phyloP scores from a whole-genome alignment of 2,113 vertebrate genomes.

The Anguilla japonica region DNA sequence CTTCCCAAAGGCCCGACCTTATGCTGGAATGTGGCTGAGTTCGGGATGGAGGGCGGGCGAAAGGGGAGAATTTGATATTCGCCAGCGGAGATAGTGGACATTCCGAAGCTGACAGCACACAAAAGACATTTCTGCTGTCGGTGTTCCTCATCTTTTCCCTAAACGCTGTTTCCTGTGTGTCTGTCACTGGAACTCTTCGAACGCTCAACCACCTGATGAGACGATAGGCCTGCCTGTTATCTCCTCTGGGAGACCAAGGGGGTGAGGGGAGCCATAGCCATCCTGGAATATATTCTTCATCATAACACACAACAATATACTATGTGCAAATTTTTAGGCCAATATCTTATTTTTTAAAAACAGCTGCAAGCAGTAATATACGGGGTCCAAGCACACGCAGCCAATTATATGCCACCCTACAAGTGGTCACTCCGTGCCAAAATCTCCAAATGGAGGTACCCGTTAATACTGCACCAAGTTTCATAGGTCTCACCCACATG shows the following conservation, averaged over 20 bases:
- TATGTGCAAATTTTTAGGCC: background rate
- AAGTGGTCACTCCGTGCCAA: no score
- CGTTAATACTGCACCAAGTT: no score
- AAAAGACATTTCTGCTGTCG: conserved; percentile 76
- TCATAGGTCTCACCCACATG: no score
- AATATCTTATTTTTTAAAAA: background rate
- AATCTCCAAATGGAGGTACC: no score
- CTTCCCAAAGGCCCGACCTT: conserved; percentile 67
- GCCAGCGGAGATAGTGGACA: conserved; percentile 74
- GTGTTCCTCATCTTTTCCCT: conserved; percentile 67
- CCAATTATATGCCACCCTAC: no score
- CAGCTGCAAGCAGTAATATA: no score
- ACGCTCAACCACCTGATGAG: conserved; percentile 72
- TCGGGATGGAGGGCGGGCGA: conserved; percentile 51
- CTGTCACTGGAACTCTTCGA: conserved; percentile 76
- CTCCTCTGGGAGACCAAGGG: conserved; percentile 47
- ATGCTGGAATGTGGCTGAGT: conserved; percentile 69
- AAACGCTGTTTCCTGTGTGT: conserved; percentile 76
- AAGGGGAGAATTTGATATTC: conserved; percentile 77
- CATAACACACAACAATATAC: background rate
- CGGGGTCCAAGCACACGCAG: no score
- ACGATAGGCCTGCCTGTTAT: conserved; percentile 64
- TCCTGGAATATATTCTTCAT: conserved; percentile 9
- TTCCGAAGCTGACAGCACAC: conserved; percentile 70
- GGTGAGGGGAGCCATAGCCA: conserved; percentile 1